These are phyloP conservation scores for Tridacna gigas DNA, from an alignment of 2,888 invertebrate genomes.

Conservation along the genomic window DNA sequence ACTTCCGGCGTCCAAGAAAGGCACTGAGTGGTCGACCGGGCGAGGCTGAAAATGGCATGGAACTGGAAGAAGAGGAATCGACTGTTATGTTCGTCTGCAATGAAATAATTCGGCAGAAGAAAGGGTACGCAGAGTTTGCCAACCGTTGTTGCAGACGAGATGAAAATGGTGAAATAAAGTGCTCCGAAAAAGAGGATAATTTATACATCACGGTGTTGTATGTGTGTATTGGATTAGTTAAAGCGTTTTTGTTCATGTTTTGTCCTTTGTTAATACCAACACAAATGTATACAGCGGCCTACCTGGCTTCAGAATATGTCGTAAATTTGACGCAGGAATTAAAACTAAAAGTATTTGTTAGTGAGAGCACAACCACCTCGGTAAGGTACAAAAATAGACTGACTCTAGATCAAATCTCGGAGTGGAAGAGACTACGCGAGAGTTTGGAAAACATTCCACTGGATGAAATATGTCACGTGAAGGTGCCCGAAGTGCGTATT, in stretches of 20 bases:
- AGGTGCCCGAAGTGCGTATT: slow-evolving; percentile 74
- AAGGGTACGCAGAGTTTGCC: slow-evolving; percentile 76
- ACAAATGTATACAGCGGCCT: slow-evolving; percentile 78
- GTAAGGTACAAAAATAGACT: slow-evolving; percentile 74
- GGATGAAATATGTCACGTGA: slow-evolving; percentile 74
- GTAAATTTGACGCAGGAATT: slow-evolving; percentile 77
- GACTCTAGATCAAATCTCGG: slow-evolving; percentile 72
- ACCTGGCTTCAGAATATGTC: slow-evolving; percentile 80
- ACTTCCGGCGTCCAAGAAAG: slow-evolving; percentile 58
- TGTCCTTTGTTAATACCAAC: slow-evolving; percentile 79
- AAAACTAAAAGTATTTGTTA: slow-evolving; percentile 77
- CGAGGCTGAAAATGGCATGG: slow-evolving; percentile 30
- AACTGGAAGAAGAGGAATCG: slow-evolving; percentile 29
- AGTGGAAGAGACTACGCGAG: slow-evolving; percentile 74
- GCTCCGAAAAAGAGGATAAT: slow-evolving; percentile 74
- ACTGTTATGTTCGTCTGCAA: slow-evolving; percentile 76
- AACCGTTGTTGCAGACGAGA: slow-evolving; percentile 77
- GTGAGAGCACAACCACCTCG: slow-evolving; percentile 72
- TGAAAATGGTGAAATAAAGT: slow-evolving; percentile 65
- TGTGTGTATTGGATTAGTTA: slow-evolving; percentile 76
- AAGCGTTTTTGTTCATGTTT: slow-evolving; percentile 79
- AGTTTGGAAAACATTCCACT: slow-evolving; percentile 68
- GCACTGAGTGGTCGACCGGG: not conserved
- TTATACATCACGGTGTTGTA: slow-evolving; percentile 79
- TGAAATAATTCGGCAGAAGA: slow-evolving; percentile 71